Base-by-base conservation (phyloP, 2,888 invertebrate genomes). In the Incurvaria masculella region DNA sequence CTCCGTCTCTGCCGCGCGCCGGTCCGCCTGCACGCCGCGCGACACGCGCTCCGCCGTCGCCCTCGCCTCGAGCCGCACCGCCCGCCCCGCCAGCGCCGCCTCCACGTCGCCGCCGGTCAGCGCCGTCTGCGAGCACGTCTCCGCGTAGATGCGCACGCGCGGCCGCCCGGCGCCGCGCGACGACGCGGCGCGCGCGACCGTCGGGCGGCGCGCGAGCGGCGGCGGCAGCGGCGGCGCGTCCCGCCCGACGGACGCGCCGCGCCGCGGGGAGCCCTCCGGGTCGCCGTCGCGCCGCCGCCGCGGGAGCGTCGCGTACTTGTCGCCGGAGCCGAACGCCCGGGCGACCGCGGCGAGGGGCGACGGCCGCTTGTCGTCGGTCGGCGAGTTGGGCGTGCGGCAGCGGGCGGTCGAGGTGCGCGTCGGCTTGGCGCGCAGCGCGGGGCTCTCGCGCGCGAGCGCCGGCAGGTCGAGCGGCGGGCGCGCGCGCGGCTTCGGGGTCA, bases 271-370 rank as follows among this genome's bases (percentile, higher is more conserved):
- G 50, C 81, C 79, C 51, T 84, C 84, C 2, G 81, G 76, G 2
- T 84, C 84, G 54, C 81, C 83, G 46, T 87, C 87, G 55, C 86
- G 84, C 52, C 85, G 79, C 48, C 89, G 79, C 38, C 92, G 81
- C 0, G 92, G 91, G 40, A 92, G 64, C 0, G 92, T 92, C 8
- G 87, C 91, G 58, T 88, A 91, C 56, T 88, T 86, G 59, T 89
- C 90, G 0, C 85, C 79, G 17, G 80, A 59, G 6, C 75, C 64
- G 4, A 74, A 63, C 5, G 74, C 74, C 43, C 56, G 64, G 2
- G 66, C 58, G 48, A 74, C 76, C 1, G 66, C 53, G 1, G 64
- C 63, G 54, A 63, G 58, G 26, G 75, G 72, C 2, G 81, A 72
- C 2, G 88, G 88, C 55, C 87, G 76, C 46, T 86, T 87, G 58